Evolutionary conservation across 1,140 invertebrate genomes (phyloP), one percentile per base, ranked within the genome.

Genomic region (Ceratosolen solmsi): DNA sequence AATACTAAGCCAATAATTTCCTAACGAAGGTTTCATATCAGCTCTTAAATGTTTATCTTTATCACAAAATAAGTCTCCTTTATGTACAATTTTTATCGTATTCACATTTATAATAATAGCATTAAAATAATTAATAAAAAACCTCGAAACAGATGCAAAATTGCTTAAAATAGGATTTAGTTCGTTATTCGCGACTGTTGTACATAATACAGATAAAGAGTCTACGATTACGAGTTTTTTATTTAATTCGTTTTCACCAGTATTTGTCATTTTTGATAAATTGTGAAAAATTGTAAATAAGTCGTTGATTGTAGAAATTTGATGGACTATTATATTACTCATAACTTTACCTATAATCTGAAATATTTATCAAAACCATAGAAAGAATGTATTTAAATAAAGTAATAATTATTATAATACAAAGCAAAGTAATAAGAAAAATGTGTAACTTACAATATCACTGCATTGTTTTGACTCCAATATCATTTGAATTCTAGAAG

Each of bases 161-260:
- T 78, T 82, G 22, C 38, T 9, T 0, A 82, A 58, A 49, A 51
- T 20, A n/a, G 13, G 54, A 65, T 60, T 78, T 9, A 78, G n/a
- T 2, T 78, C 74, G 0, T 13, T 73, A 27, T 36, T 73, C 8
- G 56, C 15, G 58, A 78, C 33, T 5, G 60, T 20, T 27, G 56
- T n/a, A 20, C 36, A 90, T 63, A 95, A 79, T 72, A 90, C 89
- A 72, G 94, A 92, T 65, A 95, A 86, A 54, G 94, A 95, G 89
- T 95, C 94, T 71, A 95, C 91, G 15, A 95, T 92, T 58, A 95
- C 90, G 36, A 94, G 65, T 25, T 84, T 88, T n/a, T 84, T 84
- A 3, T 78, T 65, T 76, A 86, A 84, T 49, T 92, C 86, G 82
- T 90, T 88, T 71, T 85, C 56, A 76, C 88, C 86, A 22, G 88